Conservation (phyloP, 2,888 invertebrate genomes). For the Diplazon laetatorius region DNA sequence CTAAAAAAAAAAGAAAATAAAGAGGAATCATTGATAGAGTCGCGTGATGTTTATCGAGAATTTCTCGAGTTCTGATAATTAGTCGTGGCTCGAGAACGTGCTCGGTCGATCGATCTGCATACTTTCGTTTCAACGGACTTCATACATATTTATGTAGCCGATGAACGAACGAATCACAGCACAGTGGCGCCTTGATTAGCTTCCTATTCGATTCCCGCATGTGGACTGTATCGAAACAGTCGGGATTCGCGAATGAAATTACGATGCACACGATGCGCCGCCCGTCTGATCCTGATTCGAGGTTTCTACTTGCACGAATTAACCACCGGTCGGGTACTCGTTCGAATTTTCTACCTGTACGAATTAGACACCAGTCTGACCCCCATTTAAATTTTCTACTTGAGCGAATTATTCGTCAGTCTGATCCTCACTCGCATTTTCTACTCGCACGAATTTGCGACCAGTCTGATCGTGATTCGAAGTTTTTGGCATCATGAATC, state of each 20-base stretch:
- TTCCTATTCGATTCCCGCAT: conserved; percentile 5
- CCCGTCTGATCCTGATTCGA: conserved; percentile 16
- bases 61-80: conserved; percentile 62
- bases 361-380: too few relatives aligned
- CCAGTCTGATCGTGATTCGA: too few relatives aligned
- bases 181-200: background rate
- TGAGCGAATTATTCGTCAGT: too few relatives aligned
- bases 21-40: background rate
- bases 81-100: conserved; percentile 48
- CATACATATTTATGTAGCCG: conserved; percentile 56
- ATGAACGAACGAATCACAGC: background rate
- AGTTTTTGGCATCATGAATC: too few relatives aligned
- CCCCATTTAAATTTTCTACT: too few relatives aligned
- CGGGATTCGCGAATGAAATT: conserved; percentile 39
- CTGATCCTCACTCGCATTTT: too few relatives aligned
- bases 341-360: too few relatives aligned
- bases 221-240: background rate
- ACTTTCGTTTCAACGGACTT: conserved; percentile 60
- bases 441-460: too few relatives aligned
- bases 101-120: conserved; percentile 59
- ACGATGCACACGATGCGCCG: conserved; percentile 39
- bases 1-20: background rate
- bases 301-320: conserved; percentile 57
- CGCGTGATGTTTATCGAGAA: conserved; percentile 10
- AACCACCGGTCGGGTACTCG: too few relatives aligned